Evolutionary conservation across 2,888 invertebrate species (phyloP), one percentile per base, ranked within the genome.

Genomic region (Tinea semifulvella): DNA sequence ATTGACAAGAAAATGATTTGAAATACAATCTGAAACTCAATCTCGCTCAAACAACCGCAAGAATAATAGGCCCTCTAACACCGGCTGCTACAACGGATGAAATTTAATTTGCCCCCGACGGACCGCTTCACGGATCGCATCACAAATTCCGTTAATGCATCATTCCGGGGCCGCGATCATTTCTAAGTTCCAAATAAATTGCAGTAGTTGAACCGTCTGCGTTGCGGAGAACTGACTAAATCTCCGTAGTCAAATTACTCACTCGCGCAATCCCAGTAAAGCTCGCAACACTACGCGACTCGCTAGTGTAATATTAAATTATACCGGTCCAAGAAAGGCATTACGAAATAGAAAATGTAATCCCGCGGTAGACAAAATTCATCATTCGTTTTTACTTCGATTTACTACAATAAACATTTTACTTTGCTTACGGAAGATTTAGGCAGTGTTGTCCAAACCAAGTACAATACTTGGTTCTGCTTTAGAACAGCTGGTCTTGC

Each of bases 191-290:
- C 63, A 63, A 68, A 71, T 70, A 68, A 70, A 70, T 69, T 68
- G 68, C 65, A 63, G 55, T 51, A 54, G 58, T 62, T 57, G 58
- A 28, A 27, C 18, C 65, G 60, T 61, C 59, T 61, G 58, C 59
- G 60, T 52, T 57, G 50, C 49, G 46, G 53, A 51, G 55, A 18
- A 13, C 40, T 13, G 45, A 55, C 61, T 56, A 58, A 68, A 65
- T 69, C 69, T 72, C 70, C 70, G 68, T 68, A 75, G 68, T 73
- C 68, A 74, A 76, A 77, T 77, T 77, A 77, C 73, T 76, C 76
- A 74, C 73, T 73, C 65, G 65, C 65, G 63, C 72, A 72, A 75
- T 69, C 72, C 73, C 54, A 65, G 63, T 65, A 70, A 67, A 69
- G 70, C 75, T 65, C 62, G 65, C 61, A 61, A 61, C 68, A 58